A percentile compares a stretch with the other conserved stretches of the same genome.
Conservation (phyloP, 2,113 vertebrate genomes). For the Pelecanus crispus region DNA sequence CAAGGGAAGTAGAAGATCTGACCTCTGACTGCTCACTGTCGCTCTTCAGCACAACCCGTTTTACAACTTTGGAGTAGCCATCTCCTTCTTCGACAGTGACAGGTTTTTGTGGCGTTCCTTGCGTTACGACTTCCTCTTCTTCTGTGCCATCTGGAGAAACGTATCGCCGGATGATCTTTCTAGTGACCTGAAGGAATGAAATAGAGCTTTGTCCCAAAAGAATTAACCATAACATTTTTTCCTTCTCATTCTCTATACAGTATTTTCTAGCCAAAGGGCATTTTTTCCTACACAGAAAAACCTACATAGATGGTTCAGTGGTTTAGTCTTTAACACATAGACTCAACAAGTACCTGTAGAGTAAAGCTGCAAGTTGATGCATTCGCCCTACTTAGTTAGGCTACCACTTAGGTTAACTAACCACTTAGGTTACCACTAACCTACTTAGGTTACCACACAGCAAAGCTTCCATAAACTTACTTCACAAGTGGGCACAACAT, state of each 20-base stretch:
- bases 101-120: constrained; percentile 78
- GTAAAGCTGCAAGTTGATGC: not conserved
- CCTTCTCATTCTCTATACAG: not conserved
- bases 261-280: not conserved
- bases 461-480: not conserved
- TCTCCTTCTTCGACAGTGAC: constrained; percentile 83
- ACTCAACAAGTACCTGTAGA: not conserved
- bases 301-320: accelerated
- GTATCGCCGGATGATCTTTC: constrained; percentile 87
- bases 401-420: too few relatives aligned
- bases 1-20: not conserved
- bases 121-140: constrained; percentile 82
- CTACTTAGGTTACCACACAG: not conserved
- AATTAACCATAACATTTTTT: not conserved
- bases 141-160: constrained; percentile 84
- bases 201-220: not conserved
- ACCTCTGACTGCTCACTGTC: constrained; percentile 85
- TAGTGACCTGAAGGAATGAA: constrained; percentile 79
- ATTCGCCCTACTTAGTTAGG: not conserved
- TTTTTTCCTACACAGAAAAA: not conserved
- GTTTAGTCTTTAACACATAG: not conserved
- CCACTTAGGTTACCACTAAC: not conserved
- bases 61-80: constrained; percentile 86
- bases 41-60: constrained; percentile 87
- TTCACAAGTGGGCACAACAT: not conserved